Evolutionary conservation across 2,797 vertebrate species (phyloP).

Genomic region (Halcyon leucocephala): DNA sequence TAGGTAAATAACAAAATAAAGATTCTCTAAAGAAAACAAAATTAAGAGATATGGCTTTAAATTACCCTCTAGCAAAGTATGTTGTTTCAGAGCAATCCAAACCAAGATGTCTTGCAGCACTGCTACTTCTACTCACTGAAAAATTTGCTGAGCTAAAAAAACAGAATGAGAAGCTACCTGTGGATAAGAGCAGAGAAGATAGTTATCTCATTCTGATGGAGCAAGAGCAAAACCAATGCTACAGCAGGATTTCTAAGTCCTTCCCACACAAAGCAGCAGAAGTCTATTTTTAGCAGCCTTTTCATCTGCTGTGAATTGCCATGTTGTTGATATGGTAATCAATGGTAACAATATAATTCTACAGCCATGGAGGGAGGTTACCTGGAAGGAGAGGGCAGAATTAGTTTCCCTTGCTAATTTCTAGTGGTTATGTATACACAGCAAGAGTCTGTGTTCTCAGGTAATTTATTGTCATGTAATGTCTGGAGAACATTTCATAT

Average conservation of each 20-base stretch:
- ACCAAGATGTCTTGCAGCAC: background rate
- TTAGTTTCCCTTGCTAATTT: background rate
- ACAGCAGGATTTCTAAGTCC: background rate
- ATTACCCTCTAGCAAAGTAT: background rate
- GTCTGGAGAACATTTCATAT: background rate
- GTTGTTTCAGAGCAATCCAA: background rate
- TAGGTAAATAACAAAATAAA: background rate
- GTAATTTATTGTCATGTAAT: background rate
- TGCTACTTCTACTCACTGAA: background rate
- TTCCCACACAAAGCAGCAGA: background rate
- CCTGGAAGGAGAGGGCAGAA: background rate
- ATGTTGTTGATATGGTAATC: background rate
- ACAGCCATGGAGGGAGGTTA: background rate
- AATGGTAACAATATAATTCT: background rate
- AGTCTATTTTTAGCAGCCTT: background rate
- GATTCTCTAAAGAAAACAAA: background rate
- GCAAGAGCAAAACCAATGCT: background rate
- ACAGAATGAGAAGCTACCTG: background rate
- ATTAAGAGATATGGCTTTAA: rapidly evolving
- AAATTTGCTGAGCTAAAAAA: background rate
- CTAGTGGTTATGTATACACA: background rate
- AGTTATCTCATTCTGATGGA: background rate
- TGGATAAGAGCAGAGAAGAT: background rate
- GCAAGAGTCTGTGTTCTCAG: background rate
- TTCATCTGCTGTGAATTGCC: constrained; percentile 5